These are phyloP conservation scores for Eilema depressum DNA, from an alignment of 2,888 invertebrate species.

Conservation along the genomic window DNA sequence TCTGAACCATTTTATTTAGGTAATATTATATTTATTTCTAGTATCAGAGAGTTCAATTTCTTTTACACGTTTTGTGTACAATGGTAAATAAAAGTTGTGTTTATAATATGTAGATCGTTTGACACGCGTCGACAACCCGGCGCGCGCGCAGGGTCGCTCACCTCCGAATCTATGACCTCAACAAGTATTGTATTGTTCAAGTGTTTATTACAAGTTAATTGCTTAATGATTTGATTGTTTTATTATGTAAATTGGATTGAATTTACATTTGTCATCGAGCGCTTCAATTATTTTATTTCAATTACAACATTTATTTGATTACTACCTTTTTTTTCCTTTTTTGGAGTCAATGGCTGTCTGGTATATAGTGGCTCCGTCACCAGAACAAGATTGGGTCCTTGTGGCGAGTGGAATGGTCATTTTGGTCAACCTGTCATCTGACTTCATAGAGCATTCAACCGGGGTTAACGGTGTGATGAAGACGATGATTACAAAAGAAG, in stretches of 20 bases:
- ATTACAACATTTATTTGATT: neutral
- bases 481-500: too few relatives aligned
- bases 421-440: too few relatives aligned
- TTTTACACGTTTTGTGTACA: slow-evolving; percentile 19
- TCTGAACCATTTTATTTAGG: neutral
- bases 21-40: slow-evolving; percentile 23
- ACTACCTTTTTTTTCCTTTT: neutral
- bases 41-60: slow-evolving; percentile 45
- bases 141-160: slow-evolving; percentile 56
- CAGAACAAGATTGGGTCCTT: too few relatives aligned
- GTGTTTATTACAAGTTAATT: slow-evolving; percentile 50
- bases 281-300: neutral
- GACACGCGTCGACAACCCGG: slow-evolving; percentile 70
- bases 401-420: too few relatives aligned
- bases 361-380: too few relatives aligned
- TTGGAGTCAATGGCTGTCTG: too few relatives aligned
- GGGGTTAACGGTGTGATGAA: too few relatives aligned
- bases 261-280: slow-evolving; percentile 35
- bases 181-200: slow-evolving; percentile 48
- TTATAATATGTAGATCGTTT: slow-evolving; percentile 63
- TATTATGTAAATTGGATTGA: slow-evolving; percentile 38
- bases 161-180: slow-evolving; percentile 68
- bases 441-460: too few relatives aligned
- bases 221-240: slow-evolving; percentile 46
- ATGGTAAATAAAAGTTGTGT: slow-evolving; percentile 42